Evolutionary conservation across 1,140 invertebrate genomes (phyloP).

Genomic region (Hetaerina americana): DNA sequence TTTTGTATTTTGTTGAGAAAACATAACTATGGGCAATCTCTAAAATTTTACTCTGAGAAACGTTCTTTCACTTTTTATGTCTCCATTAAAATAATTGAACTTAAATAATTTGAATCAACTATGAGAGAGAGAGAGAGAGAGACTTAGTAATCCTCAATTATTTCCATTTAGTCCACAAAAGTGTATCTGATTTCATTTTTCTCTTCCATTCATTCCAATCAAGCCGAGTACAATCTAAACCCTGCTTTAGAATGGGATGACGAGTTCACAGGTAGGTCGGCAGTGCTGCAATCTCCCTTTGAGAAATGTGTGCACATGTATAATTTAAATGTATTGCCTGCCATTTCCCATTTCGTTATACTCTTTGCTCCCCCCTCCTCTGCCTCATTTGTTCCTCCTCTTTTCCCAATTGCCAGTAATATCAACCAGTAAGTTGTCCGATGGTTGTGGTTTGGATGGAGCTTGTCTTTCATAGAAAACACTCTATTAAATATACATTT

Average conservation of each 20-base stretch:
- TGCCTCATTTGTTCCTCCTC: too few species aligned
- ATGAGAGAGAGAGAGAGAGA: not conserved
- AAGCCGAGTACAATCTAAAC: slow-evolving; percentile 97
- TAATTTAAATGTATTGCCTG: not conserved
- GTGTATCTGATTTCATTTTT: slow-evolving; percentile 1
- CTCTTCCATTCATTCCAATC: not conserved
- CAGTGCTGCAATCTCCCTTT: slow-evolving; percentile 6
- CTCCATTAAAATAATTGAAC: not conserved
- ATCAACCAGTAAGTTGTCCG: too few species aligned
- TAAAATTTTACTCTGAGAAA: not conserved
- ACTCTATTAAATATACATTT: too few species aligned
- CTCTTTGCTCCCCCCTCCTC: too few species aligned
- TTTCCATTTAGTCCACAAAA: not conserved
- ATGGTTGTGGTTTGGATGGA: too few species aligned
- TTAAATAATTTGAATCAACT: not conserved
- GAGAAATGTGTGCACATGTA: not conserved
- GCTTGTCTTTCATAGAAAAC: too few species aligned
- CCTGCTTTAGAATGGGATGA: slow-evolving; percentile 99
- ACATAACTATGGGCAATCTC: too few species aligned
- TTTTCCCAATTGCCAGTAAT: too few species aligned
- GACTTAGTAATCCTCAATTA: not conserved
- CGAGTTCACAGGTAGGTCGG: slow-evolving; percentile 95
- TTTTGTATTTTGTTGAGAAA: too few species aligned
- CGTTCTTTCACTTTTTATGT: not conserved
- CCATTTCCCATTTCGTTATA: too few species aligned